Evolutionary conservation across 2,888 invertebrate genomes (phyloP).

Genomic region (Diabrotica balteata): DNA sequence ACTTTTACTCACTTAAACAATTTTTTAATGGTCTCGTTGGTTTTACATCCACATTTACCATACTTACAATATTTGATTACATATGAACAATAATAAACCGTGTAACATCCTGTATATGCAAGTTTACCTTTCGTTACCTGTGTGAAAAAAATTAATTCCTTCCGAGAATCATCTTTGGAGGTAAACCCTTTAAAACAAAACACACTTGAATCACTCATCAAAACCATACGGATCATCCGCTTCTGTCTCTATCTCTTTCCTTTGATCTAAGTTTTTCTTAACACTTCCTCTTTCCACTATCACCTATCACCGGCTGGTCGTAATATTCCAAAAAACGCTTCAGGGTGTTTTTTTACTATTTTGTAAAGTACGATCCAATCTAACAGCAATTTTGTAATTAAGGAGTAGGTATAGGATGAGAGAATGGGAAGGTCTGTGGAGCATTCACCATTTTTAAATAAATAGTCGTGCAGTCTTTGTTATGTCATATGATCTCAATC

Average conservation of each 20-base stretch:
- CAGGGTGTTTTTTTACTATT: too few relatives aligned
- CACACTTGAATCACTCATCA: constrained; percentile 1
- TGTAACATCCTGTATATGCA: too few relatives aligned
- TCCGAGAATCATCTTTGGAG: neutral
- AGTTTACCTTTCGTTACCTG: neutral
- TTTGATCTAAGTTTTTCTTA: constrained; percentile 6
- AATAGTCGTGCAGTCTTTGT: neutral
- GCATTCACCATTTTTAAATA: too few relatives aligned
- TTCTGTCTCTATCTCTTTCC: constrained; percentile 1
- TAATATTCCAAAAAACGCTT: neutral
- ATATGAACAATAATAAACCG: too few relatives aligned
- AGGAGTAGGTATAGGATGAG: too few relatives aligned
- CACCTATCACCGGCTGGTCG: constrained; percentile 13
- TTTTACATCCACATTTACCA: too few relatives aligned
- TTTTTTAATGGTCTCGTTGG: too few relatives aligned
- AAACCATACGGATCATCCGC: neutral
- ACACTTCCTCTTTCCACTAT: constrained; percentile 23
- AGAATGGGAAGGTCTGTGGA: too few relatives aligned
- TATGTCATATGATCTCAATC: constrained; percentile 17
- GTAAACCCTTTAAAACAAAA: neutral
- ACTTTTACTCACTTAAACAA: too few relatives aligned
- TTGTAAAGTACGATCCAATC: too few relatives aligned
- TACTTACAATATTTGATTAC: too few relatives aligned
- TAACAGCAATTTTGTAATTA: too few relatives aligned
- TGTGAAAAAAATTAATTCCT: neutral